These are phyloP conservation scores for Platysternon megacephalum DNA, from an alignment of 2,113 vertebrate species.

Conservation along the genomic window DNA sequence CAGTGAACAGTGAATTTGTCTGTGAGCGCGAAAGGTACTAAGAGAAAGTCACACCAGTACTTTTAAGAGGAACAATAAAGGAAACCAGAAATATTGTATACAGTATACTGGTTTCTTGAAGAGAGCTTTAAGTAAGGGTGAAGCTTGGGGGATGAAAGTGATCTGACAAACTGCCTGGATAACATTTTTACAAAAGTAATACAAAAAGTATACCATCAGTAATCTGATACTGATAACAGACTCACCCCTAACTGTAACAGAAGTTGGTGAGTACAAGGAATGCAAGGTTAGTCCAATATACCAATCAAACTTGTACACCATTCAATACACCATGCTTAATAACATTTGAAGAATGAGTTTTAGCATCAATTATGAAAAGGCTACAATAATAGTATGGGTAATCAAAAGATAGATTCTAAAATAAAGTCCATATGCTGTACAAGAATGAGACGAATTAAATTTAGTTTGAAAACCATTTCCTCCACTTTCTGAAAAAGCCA, in stretches of 20 bases:
- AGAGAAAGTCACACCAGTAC: background rate
- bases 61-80: background rate
- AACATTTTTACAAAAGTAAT: background rate
- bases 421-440: background rate
- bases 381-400: background rate
- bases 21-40: background rate
- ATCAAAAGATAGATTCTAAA: background rate
- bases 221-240: background rate
- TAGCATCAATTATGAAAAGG: background rate
- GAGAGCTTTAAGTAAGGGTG: background rate
- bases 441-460: background rate
- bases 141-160: background rate
- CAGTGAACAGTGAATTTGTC: background rate
- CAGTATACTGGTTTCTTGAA: background rate
- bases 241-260: background rate
- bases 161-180: background rate
- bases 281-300: background rate
- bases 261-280: background rate
- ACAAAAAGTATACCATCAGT: background rate
- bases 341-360: background rate
- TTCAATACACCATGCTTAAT: background rate
- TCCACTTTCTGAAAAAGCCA: background rate
- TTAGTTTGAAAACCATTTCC: background rate
- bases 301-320: background rate
- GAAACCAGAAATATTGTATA: background rate